phyloP scores from a whole-genome alignment of 2,888 invertebrate genomes.

The Heliconius hortense region DNA sequence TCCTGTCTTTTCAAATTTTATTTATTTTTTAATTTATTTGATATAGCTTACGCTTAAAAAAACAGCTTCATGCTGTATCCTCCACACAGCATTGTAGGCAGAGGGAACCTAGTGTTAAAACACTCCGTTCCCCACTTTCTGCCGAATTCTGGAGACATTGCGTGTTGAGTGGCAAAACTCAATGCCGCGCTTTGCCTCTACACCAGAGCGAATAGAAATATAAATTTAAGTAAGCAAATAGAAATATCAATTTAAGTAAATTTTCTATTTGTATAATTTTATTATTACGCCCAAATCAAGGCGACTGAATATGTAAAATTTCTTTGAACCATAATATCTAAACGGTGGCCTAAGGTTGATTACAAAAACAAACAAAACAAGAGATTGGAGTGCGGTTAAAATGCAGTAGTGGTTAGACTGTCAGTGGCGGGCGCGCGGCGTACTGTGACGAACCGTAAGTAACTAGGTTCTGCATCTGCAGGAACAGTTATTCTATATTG shows the following conservation, averaged over 20 bases:
- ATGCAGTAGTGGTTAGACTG: slow-evolving; percentile 58
- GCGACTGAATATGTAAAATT: slow-evolving; percentile 30
- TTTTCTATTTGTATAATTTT: not conserved
- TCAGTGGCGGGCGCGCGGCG: slow-evolving; percentile 55
- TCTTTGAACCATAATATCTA: slow-evolving; percentile 22
- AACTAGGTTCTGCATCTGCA: slow-evolving; percentile 56
- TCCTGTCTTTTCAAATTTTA: not conserved
- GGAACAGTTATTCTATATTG: slow-evolving; percentile 57
- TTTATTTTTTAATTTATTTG: not conserved
- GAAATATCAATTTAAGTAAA: no score
- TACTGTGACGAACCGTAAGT: slow-evolving; percentile 67
- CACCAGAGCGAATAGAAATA: no score
- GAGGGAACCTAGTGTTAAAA: no score
- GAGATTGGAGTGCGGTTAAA: slow-evolving; percentile 56
- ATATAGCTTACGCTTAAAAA: not conserved
- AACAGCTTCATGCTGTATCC: no score
- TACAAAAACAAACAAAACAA: slow-evolving; percentile 68
- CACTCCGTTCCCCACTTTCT: no score
- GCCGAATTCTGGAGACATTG: no score
- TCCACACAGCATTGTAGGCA: no score
- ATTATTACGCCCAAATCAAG: not conserved
- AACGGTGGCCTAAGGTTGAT: slow-evolving; percentile 51
- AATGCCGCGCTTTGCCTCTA: no score
- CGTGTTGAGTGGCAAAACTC: no score
- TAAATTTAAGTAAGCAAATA: no score